Percentiles rank a stretch among this genome's conserved stretches.
phyloP scores from a whole-genome alignment of 2,888 invertebrate species.

The Xestia xanthographa region DNA sequence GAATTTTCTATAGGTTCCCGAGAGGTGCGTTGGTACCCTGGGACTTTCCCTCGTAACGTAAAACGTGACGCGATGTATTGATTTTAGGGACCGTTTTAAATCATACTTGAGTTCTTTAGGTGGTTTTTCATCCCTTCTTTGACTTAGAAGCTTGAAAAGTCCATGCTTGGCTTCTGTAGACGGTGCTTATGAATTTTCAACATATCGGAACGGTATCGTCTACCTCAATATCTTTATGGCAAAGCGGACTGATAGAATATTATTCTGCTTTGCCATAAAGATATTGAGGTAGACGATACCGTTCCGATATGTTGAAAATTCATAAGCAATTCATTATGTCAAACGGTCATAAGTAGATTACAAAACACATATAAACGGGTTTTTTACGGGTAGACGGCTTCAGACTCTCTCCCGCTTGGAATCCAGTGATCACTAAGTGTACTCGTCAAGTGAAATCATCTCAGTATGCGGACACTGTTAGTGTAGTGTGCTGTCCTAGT shows the following conservation, averaged over 20 bases:
- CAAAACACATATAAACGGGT: no score
- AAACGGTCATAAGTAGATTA: neutral
- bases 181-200: neutral
- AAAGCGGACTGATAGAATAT: neutral
- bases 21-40: neutral
- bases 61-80: conserved; percentile 42
- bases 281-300: no score
- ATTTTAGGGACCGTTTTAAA: conserved; percentile 41
- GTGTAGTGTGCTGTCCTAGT: no score
- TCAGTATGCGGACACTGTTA: no score
- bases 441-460: no score
- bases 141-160: neutral
- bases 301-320: no score
- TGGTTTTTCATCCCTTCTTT: neutral
- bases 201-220: neutral
- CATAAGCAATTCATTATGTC: no score
- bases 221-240: neutral
- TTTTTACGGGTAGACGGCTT: no score
- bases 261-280: no score
- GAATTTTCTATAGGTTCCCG: conserved; percentile 25
- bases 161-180: neutral
- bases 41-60: conserved; percentile 19
- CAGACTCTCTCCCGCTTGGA: no score
- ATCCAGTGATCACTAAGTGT: no score
- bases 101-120: neutral